Base-by-base conservation (phyloP, 2,797 vertebrate genomes). In the Pristis pectinata region DNA sequence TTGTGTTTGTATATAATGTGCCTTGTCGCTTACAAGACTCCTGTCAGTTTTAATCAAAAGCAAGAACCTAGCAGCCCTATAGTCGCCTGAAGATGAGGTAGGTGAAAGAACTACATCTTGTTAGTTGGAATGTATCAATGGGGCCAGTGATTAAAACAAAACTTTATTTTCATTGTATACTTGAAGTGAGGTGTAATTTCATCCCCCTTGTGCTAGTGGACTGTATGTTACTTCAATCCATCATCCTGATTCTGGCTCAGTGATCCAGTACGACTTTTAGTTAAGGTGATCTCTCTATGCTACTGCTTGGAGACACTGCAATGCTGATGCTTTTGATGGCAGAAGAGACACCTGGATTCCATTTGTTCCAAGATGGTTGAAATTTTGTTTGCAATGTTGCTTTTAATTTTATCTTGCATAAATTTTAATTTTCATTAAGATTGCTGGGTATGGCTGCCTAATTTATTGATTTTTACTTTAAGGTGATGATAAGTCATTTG, bases 401-500 rank as follows among this genome's bases (percentile, higher is more conserved):
- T 67, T 24, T 27, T 27, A 34, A 59, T 83, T 94, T 72, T 59
- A 83, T 34, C 34, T 94, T 24, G 37, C 19, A 37, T 80, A 11
- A 53, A 70, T 44, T 87, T 83, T 34, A 72, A 19, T 64, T 95
- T 89, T 89, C 59, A 61, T 89, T 11, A 8, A 67, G 17, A n/a
- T 67, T 3, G 22, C 11, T 77, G 74, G 6, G 56, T 70, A 15
- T 79, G 87, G n/a, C 17, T 41, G 34, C 9, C 59, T 95, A 27
- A n/a, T 67, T 79, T n/a, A 17, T 93, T 30, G 6, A 61, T 83
- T 94, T 94, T 95, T 95, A 56, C 95, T 8, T 95, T 72, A 94
- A 99, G 99, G 99, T 99, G 95, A 99, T 99, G 96, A 98, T 99
- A 96, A 99, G 98, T 95, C 99, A 98, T 96, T 97, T 99, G 22